These are phyloP conservation scores for Elanus axillaris DNA, from an alignment of 2,113 vertebrate genomes.

Conservation along the genomic window DNA sequence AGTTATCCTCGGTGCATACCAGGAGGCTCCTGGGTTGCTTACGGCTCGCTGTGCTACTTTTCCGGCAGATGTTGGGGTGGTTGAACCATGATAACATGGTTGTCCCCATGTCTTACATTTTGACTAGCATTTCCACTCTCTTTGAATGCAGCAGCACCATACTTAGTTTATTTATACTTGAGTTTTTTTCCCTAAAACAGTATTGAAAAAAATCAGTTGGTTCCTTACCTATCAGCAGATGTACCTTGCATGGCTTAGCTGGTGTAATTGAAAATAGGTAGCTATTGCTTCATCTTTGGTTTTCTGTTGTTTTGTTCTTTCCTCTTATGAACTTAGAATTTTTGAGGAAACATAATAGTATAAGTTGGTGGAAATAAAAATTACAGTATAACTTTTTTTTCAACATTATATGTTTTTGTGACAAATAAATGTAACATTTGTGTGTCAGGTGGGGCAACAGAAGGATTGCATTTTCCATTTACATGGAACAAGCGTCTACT, in stretches of 20 bases:
- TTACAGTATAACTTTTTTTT: neutral
- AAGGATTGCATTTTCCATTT: neutral
- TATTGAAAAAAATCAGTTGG: neutral
- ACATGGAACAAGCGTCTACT: neutral
- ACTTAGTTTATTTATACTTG: neutral
- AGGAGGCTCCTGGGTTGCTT: neutral
- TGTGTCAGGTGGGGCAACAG: neutral
- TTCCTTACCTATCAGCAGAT: neutral
- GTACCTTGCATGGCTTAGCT: neutral
- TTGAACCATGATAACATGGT: neutral
- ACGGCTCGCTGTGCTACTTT: neutral
- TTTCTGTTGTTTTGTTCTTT: neutral
- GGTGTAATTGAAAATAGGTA: neutral
- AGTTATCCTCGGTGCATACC: neutral
- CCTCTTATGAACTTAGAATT: neutral
- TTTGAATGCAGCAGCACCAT: neutral
- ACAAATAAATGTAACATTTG: neutral
- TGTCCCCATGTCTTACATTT: neutral
- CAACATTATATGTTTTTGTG: neutral
- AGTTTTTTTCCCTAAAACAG: neutral
- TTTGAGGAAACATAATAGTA: neutral
- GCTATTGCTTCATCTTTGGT: neutral
- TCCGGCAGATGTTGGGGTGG: neutral
- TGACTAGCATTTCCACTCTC: neutral
- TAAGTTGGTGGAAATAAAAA: neutral